phyloP scores from a whole-genome alignment of 1,140 invertebrate species.

The Gryllus bimaculatus region DNA sequence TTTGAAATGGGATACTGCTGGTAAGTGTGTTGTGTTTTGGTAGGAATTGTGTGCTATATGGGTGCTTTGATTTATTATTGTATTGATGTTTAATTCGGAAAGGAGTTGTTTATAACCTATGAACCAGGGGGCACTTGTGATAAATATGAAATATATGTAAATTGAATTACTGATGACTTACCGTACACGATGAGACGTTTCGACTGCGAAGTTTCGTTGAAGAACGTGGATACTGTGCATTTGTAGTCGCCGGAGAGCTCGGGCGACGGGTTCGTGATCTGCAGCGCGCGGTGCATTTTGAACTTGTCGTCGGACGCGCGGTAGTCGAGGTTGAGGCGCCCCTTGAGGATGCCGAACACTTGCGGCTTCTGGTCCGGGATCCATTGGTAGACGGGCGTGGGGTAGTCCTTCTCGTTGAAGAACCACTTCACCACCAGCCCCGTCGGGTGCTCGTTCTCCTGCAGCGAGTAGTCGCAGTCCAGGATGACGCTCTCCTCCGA shows the following conservation, averaged over 20 bases:
- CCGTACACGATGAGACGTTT: conserved; percentile 62
- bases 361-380: conserved; percentile 52
- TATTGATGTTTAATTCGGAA: too few species aligned
- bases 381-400: conserved; percentile 65
- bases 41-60: too few species aligned
- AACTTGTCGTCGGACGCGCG: conserved; percentile 44
- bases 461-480: conserved; percentile 65
- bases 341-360: conserved; percentile 50
- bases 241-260: conserved; percentile 63
- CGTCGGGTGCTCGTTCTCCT: conserved; percentile 36
- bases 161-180: conserved; percentile 34
- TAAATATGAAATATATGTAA: too few species aligned
- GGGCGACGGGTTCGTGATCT: conserved; percentile 52
- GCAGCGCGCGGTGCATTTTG: conserved; percentile 51
- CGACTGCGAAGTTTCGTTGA: conserved; percentile 50
- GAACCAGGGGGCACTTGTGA: too few species aligned
- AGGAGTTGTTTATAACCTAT: too few species aligned
- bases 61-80: too few species aligned
- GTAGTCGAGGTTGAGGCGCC: conserved; percentile 52
- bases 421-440: conserved; percentile 71
- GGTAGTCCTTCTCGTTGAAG: conserved; percentile 53
- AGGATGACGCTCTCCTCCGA: conserved; percentile 53
- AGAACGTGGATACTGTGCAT: conserved; percentile 59
- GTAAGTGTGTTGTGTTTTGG: too few species aligned
- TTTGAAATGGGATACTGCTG: too few species aligned